These are phyloP conservation scores for Sander lucioperca DNA, from an alignment of 2,113 vertebrate species.

Conservation along the genomic window DNA sequence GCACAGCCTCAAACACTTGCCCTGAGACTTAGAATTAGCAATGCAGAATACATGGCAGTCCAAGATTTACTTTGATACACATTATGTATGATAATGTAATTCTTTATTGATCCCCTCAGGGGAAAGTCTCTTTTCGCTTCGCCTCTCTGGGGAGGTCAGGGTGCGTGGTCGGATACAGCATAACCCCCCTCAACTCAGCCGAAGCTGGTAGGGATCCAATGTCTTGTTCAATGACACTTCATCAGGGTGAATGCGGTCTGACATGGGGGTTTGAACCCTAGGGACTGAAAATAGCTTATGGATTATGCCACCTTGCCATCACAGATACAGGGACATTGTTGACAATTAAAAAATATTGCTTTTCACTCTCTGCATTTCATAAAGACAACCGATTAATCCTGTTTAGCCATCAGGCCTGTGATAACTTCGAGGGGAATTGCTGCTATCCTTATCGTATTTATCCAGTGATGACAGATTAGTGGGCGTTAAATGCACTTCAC, in stretches of 20 bases:
- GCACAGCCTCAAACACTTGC: constrained; percentile 21
- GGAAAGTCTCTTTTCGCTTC: constrained; percentile 38
- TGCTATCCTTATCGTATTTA: constrained; percentile 78
- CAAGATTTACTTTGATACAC: constrained; percentile 68
- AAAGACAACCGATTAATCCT: constrained; percentile 73
- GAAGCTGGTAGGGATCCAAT: constrained; percentile 28
- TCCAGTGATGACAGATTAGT: constrained; percentile 80
- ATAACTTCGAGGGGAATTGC: constrained; percentile 68
- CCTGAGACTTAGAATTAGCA: constrained; percentile 51
- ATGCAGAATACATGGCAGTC: constrained; percentile 47
- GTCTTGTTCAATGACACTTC: constrained; percentile 57
- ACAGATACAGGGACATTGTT: constrained; percentile 6
- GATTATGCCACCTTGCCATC: constrained; percentile 29
- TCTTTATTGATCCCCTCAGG: constrained; percentile 63
- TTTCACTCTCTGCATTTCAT: constrained; percentile 56
- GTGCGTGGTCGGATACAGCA: constrained; percentile 38
- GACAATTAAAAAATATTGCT: constrained; percentile 32
- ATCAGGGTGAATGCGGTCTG: constrained; percentile 38
- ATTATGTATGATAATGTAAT: constrained; percentile 70
- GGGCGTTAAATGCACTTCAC: constrained; percentile 74
- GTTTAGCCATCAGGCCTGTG: constrained; percentile 68
- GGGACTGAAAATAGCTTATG: constrained; percentile 42
- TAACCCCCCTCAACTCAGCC: constrained; percentile 14
- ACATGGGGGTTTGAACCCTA: constrained; percentile 54
- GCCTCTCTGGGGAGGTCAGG: constrained; percentile 42